Conservation (phyloP, 2,888 invertebrate species). For the Dasypolia templi region DNA sequence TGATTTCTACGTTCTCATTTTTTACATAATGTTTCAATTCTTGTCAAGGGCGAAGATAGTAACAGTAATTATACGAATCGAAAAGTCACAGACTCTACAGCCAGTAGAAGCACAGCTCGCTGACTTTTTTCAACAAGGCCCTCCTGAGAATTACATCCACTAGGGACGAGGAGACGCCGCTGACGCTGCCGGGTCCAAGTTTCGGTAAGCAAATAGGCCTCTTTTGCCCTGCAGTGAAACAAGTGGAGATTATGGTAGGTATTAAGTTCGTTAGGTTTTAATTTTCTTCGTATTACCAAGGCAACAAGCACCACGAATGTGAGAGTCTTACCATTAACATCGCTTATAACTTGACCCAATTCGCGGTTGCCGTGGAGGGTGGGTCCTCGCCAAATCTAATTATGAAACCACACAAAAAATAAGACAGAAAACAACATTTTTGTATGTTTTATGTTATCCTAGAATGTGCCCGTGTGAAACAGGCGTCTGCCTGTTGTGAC, state of each 20-base stretch:
- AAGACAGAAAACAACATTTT: slow-evolving; percentile 77
- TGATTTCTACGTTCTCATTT: background rate
- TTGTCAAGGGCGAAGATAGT: background rate
- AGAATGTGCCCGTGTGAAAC: slow-evolving; percentile 76
- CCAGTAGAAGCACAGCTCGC: background rate
- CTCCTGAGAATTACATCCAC: background rate
- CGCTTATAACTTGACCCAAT: slow-evolving; percentile 70
- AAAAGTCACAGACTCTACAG: background rate
- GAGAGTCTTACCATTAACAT: background rate
- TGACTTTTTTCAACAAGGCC: background rate
- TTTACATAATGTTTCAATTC: background rate
- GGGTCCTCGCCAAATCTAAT: slow-evolving; percentile 89
- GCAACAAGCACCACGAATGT: background rate
- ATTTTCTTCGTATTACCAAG: background rate
- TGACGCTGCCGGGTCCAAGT: too few relatives aligned
- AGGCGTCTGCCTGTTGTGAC: slow-evolving; percentile 66
- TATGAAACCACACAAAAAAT: slow-evolving; percentile 84
- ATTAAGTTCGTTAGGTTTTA: background rate
- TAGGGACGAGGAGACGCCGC: background rate
- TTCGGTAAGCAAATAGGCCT: background rate
- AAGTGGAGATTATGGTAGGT: background rate
- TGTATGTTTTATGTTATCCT: slow-evolving; percentile 79
- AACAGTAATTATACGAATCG: background rate
- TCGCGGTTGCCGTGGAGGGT: slow-evolving; percentile 77
- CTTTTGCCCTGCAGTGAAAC: background rate